phyloP scores from a whole-genome alignment of 2,113 vertebrate species.

The Sebastes schlegelii region DNA sequence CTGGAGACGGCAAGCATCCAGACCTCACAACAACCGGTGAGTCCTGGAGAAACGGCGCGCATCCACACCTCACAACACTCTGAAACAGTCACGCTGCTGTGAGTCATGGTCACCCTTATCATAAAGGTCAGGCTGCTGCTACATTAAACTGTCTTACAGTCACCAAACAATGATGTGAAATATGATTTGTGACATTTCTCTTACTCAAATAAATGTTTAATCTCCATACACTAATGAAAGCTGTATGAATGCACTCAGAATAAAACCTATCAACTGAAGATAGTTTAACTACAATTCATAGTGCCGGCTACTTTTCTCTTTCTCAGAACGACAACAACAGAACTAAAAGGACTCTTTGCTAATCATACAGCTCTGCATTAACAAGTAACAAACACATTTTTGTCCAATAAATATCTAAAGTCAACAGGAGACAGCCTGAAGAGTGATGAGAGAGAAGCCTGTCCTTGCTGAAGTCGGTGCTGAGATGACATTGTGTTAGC shows the following conservation, averaged over 20 bases:
- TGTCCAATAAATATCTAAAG: neutral
- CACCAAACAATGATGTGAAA: constrained; percentile 42
- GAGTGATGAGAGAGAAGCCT: constrained; percentile 12
- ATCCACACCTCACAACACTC: too few relatives aligned
- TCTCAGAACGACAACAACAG: neutral
- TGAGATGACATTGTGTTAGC: constrained; percentile 64
- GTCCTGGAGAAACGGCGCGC: constrained; percentile 18
- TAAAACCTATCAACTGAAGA: constrained; percentile 5
- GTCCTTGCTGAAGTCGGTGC: constrained; percentile 50
- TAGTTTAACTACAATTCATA: neutral
- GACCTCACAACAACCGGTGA: constrained; percentile 29
- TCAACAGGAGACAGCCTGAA: neutral
- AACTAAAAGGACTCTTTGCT: neutral
- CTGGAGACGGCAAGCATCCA: constrained; percentile 16
- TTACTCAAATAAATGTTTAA: constrained; percentile 16
- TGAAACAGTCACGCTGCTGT: constrained; percentile 42
- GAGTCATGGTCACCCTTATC: constrained; percentile 70
- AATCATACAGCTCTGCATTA: neutral
- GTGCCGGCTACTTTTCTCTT: constrained; percentile 4
- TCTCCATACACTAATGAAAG: constrained; percentile 2
- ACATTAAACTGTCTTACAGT: constrained; percentile 33
- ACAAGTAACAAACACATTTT: neutral
- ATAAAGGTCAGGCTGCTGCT: constrained; percentile 66
- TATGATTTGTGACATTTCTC: constrained; percentile 52
- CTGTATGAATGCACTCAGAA: constrained; percentile 4